Evolutionary conservation across 2,888 invertebrate genomes (phyloP), one percentile per base, ranked within the genome.

Genomic region (Eupelmus urozonus): DNA sequence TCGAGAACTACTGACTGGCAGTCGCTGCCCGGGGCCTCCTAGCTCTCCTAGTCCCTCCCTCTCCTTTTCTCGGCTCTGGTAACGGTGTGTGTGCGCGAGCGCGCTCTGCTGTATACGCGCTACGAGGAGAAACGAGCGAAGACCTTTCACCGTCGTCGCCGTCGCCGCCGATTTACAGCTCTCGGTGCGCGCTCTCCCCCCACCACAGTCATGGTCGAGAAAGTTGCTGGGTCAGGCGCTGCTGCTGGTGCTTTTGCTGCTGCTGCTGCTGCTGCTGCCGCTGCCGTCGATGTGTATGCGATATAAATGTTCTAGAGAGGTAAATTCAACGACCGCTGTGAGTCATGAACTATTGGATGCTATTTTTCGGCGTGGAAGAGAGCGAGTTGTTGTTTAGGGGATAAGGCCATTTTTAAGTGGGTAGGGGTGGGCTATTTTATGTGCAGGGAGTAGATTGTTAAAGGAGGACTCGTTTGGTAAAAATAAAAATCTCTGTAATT

Each of bases 151-250:
- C 71, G 73, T 57, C 42, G 57, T 59, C 65, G 62, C 34, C 27
- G 34, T 62, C 13, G 25, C 45, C 13, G 11, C 34, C 18, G 57
- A 23, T 59, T 27, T 29, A 29, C n/a, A 16, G n/a, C 25, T 18
- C 25, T 13, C 34, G 5, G 13, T 23, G 1, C 45, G 13, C 27
- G 3, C 51, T 27, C n/a, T 23, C 27, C 40, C 70, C 55, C 71
- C 76, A n/a, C 45, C 23, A 20, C 3, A 73, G 78, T 78, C 78
- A 76, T 79, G 76, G 62, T 74, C 80, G 80, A 80, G 80, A 80
- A 80, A 80, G 80, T 80, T 80, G 80, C 78, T 79, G 80, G 80
- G 80, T 80, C 80, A 80, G 80, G 73, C 80, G 78, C 57, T 66
- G 72, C 65, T 51, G 69, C 51, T 53, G 51, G 25, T 34, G 71